phyloP scores from a whole-genome alignment of 1,140 invertebrate species.

The Diachasmimorpha longicaudata region DNA sequence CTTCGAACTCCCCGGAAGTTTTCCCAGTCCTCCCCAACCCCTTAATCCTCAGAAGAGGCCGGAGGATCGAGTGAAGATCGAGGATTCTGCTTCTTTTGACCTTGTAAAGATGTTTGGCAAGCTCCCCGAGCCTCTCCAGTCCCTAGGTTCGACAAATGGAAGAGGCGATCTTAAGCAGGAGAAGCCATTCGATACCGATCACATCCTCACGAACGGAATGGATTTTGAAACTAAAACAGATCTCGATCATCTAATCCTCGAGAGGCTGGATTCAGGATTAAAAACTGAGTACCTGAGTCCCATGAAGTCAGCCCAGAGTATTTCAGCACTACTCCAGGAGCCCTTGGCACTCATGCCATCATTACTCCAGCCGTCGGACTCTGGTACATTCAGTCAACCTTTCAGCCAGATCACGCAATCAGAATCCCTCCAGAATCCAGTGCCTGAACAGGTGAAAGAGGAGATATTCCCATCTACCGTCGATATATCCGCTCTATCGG shows the following conservation, averaged over 20 bases:
- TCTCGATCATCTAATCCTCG: slow-evolving; percentile 25
- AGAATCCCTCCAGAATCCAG: not conserved
- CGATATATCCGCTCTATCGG: slow-evolving; percentile 38
- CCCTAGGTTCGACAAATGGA: slow-evolving; percentile 32
- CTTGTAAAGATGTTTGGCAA: slow-evolving; percentile 41
- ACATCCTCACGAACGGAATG: slow-evolving; percentile 49
- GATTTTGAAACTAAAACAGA: slow-evolving; percentile 39
- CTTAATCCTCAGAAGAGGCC: not conserved
- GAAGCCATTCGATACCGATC: not conserved
- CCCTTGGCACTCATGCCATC: slow-evolving; percentile 49
- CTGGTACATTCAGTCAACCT: slow-evolving; percentile 9
- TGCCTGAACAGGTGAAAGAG: slow-evolving; percentile 7
- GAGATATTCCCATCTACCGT: slow-evolving; percentile 36
- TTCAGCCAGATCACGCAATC: slow-evolving; percentile 6
- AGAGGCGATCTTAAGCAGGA: not conserved
- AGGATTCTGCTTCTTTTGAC: slow-evolving; percentile 39
- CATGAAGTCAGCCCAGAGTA: slow-evolving; percentile 56
- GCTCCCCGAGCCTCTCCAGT: slow-evolving; percentile 41
- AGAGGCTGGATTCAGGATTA: not conserved
- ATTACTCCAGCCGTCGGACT: slow-evolving; percentile 35
- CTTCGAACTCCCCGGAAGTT: slow-evolving; percentile 33
- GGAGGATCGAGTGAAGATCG: slow-evolving; percentile 28
- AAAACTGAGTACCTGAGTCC: slow-evolving; percentile 46
- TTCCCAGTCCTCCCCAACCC: slow-evolving; percentile 41
- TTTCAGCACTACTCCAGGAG: slow-evolving; percentile 55